A percentile compares a stretch with the other conserved stretches of the same genome.
phyloP scores from a whole-genome alignment of 2,888 invertebrate genomes.

The Pachycephus smyrnensis region DNA sequence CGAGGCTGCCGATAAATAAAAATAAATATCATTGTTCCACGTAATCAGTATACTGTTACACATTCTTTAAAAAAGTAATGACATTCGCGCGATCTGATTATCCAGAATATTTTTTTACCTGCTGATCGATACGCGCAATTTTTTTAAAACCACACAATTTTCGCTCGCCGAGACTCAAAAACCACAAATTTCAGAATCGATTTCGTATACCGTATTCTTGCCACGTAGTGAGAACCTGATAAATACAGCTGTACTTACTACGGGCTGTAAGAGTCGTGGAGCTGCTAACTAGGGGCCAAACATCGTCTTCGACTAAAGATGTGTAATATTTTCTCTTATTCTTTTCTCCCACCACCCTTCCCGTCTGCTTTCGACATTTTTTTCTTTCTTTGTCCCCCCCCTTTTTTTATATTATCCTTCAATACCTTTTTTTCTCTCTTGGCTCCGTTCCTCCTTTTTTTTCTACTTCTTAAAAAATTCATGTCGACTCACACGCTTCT shows the following conservation, averaged over 20 bases:
- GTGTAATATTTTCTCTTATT: neutral
- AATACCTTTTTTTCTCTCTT: neutral
- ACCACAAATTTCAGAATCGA: neutral
- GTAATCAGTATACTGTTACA: neutral
- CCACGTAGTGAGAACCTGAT: neutral
- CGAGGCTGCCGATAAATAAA: neutral
- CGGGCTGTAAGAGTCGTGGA: neutral
- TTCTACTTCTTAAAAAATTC: neutral
- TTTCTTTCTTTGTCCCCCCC: neutral
- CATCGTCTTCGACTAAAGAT: neutral
- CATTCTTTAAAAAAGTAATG: neutral
- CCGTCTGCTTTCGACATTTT: neutral
- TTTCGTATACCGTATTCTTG: neutral
- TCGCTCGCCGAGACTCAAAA: neutral
- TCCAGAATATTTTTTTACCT: neutral
- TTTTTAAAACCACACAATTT: neutral
- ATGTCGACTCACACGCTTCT: neutral
- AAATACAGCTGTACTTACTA: conserved; percentile 3
- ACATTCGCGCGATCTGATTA: neutral
- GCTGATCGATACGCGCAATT: neutral
- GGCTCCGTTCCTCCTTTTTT: neutral
- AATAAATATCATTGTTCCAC: neutral
- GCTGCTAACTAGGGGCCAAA: conserved; percentile 7
- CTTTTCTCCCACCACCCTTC: neutral
- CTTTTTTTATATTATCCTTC: neutral